phyloP scores from a whole-genome alignment of 2,113 vertebrate genomes.

The Ammodytes dubius region DNA sequence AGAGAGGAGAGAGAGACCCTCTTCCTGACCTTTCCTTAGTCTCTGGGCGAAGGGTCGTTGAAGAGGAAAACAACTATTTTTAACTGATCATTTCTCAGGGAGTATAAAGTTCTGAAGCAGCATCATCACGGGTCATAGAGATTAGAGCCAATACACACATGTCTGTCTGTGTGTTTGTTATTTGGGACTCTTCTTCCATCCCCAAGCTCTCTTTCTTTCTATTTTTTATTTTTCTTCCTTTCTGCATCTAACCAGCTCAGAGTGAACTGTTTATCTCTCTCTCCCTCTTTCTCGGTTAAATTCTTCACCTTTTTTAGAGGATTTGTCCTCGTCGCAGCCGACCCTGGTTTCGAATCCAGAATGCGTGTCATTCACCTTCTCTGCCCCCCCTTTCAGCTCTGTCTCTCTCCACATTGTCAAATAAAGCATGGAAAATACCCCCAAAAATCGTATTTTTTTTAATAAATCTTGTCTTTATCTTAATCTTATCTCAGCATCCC shows the following conservation, averaged over 20 bases:
- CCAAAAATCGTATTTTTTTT: too few relatives aligned
- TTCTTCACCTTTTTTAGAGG: background rate
- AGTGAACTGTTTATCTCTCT: background rate
- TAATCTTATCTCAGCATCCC: background rate
- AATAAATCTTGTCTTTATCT: slow-evolving; percentile 27
- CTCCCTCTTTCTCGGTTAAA: background rate
- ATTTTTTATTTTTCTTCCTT: background rate
- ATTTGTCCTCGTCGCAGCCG: too few relatives aligned
- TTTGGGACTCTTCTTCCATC: background rate
- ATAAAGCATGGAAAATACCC: too few relatives aligned
- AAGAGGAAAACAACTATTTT: slow-evolving; percentile 43
- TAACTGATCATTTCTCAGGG: slow-evolving; percentile 1
- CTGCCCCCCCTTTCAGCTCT: too few relatives aligned
- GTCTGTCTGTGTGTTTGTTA: background rate
- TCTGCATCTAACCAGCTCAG: background rate
- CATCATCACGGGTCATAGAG: background rate
- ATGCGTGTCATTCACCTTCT: too few relatives aligned
- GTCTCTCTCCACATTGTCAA: too few relatives aligned
- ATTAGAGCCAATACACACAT: background rate
- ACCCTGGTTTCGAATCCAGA: too few relatives aligned
- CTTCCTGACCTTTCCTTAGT: slow-evolving; percentile 4
- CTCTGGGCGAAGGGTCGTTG: slow-evolving; percentile 12
- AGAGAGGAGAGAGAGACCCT: too few relatives aligned
- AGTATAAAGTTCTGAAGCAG: background rate
- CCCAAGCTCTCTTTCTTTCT: background rate